Base-by-base conservation (phyloP, 1,140 invertebrate genomes). In the Contarinia nasturtii region DNA sequence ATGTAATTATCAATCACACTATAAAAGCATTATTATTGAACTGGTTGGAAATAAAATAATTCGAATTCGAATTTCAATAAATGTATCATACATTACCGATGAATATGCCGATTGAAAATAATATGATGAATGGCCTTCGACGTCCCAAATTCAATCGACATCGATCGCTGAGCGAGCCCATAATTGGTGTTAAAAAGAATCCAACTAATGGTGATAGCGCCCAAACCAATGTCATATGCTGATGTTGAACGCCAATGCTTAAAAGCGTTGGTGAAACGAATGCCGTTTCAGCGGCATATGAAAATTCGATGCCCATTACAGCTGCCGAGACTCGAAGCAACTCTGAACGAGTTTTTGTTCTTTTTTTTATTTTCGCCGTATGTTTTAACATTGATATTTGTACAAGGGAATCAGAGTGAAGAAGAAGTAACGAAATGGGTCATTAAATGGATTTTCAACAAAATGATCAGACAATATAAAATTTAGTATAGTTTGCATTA, bases 231-330 rank as follows among this genome's bases (percentile, higher is more conserved):
- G 90, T 94, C 87, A 96, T 95, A 54, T 86, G 82, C 50, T 85
- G 71, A 68, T 90, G 78, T 47, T 84, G 79, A 1, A 95, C 81
- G 11, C 92, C 91, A 47, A 95, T 88, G 67, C 92, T 87, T 1
- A 96, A 72, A 10, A 96, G 65, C 0, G 89, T 93, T 1, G 93
- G 92, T 1, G 88, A 95, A 1, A 96, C 91, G 66, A 96, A 96
- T 1, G 92, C 91, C 0, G 93, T 64, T 68, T 96, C 92, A 0
- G 90, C 92, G 0, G 93, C 88, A 57, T 97, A 97, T 1, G 90
- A 93, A 64, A 96, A 92, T 64, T 96, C 93, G 41, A 96, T 95
- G 0, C 93, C 92, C 81, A 92, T 94, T 0, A 97, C 91, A 1
- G 89, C 89, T 1, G 89, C 83, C 11, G 89, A 93, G 43, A 96